These are phyloP conservation scores for Hippolais icterina DNA, from an alignment of 2,113 vertebrate species.

Conservation along the genomic window DNA sequence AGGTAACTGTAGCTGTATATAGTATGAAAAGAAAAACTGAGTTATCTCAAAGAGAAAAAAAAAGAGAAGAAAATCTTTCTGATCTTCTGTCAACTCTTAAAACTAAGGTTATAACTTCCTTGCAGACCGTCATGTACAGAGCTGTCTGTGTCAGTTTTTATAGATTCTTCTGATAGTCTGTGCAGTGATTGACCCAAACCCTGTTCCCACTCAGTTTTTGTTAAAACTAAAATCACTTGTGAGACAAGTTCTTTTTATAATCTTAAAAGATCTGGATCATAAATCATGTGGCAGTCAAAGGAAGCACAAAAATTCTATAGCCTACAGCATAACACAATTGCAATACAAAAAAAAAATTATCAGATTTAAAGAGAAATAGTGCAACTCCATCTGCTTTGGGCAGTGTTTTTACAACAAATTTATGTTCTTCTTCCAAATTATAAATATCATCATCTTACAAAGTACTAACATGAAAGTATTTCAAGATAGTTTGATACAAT, in stretches of 20 bases:
- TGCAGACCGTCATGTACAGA: background rate
- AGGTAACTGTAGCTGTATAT: background rate
- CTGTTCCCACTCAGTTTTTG: background rate
- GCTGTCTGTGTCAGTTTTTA: background rate
- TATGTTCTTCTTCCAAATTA: background rate
- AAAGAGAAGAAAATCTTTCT: background rate
- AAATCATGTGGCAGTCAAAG: background rate
- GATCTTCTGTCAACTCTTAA: background rate
- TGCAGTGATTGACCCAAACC: background rate
- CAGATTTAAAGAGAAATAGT: background rate
- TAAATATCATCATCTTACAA: background rate
- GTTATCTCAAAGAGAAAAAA: background rate
- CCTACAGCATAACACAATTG: background rate
- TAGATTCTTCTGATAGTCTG: background rate
- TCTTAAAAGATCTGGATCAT: background rate
- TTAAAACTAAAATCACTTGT: background rate
- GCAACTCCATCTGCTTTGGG: background rate
- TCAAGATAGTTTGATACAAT: background rate
- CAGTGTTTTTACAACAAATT: background rate
- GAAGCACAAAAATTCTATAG: background rate
- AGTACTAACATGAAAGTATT: background rate
- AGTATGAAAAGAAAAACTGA: background rate
- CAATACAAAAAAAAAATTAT: background rate
- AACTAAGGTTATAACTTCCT: background rate
- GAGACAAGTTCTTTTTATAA: background rate